Percentiles rank a stretch among this genome's conserved stretches.
These are phyloP conservation scores for Microtus obscurus DNA, from an alignment of 2,797 vertebrate genomes.

Conservation along the genomic window DNA sequence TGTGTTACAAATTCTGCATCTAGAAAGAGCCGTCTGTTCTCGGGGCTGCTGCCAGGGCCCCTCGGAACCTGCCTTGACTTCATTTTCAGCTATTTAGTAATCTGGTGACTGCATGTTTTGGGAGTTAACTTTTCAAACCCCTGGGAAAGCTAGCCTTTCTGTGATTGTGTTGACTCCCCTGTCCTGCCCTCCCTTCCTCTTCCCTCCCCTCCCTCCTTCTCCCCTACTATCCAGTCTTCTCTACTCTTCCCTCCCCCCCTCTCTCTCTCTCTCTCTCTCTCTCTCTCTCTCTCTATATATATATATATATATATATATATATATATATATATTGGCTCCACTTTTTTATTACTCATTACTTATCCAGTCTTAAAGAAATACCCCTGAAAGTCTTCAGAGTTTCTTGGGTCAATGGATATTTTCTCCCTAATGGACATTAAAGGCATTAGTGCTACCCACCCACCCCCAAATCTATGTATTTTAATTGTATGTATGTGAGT, in stretches of 20 bases:
- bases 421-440: neutral
- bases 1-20: neutral
- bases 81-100: neutral
- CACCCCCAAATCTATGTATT: neutral
- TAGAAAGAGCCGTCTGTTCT: slow-evolving; percentile 27
- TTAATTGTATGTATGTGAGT: neutral
- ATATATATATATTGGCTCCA: neutral
- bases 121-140: neutral
- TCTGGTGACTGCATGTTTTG: neutral
- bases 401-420: neutral
- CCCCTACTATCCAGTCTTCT: neutral
- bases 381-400: neutral
- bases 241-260: too few species aligned
- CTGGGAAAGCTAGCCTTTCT: neutral
- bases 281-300: too few species aligned
- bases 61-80: neutral
- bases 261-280: neutral
- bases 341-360: neutral
- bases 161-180: neutral
- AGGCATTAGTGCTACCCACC: neutral
- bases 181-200: too few species aligned
- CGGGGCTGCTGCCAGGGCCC: neutral
- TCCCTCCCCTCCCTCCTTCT: neutral
- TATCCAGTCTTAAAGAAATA: neutral
- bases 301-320: too few species aligned